Percentiles rank a stretch among this genome's conserved stretches.
These are phyloP conservation scores for Caenorhabditis sp. DNA, from an alignment of 2,888 invertebrate genomes.

Conservation along the genomic window DNA sequence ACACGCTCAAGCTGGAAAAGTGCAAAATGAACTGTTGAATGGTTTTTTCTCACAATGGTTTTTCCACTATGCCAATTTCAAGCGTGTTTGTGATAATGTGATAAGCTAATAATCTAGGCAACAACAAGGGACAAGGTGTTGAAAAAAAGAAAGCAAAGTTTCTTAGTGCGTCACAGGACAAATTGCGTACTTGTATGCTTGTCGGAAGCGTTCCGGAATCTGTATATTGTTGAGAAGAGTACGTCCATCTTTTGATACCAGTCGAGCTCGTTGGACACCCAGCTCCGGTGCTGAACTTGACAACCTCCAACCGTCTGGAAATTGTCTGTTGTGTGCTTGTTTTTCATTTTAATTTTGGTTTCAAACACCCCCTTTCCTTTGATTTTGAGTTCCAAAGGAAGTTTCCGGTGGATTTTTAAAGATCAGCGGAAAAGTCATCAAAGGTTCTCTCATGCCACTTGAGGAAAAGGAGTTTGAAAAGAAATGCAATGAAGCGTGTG, in stretches of 20 bases:
- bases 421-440: not conserved
- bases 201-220: conserved; percentile 70
- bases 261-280: conserved; percentile 65
- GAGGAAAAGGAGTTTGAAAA: not conserved
- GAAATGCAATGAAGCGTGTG: conserved; percentile 27
- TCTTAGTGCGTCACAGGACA: conserved; percentile 1
- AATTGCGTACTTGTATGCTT: conserved; percentile 68
- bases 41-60: not conserved
- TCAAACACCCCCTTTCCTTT: too few species aligned
- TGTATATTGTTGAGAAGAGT: conserved; percentile 76
- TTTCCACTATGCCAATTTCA: not conserved
- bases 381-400: too few species aligned
- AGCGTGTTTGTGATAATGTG: not conserved
- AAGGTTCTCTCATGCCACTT: not conserved
- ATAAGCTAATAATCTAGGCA: conserved; percentile 1
- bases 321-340: not conserved
- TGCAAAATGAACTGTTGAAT: not conserved
- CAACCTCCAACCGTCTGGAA: conserved; percentile 71
- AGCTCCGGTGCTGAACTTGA: conserved; percentile 60
- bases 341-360: too few species aligned
- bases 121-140: conserved; percentile 9
- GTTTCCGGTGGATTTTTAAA: not conserved
- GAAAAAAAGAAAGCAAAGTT: not conserved
- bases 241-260: conserved; percentile 79
- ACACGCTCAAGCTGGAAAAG: conserved; percentile 6